A percentile compares a stretch with the other conserved stretches of the same genome.
phyloP scores from a whole-genome alignment of 64 coral and sea anemone species.

The Acropora tenuis region DNA sequence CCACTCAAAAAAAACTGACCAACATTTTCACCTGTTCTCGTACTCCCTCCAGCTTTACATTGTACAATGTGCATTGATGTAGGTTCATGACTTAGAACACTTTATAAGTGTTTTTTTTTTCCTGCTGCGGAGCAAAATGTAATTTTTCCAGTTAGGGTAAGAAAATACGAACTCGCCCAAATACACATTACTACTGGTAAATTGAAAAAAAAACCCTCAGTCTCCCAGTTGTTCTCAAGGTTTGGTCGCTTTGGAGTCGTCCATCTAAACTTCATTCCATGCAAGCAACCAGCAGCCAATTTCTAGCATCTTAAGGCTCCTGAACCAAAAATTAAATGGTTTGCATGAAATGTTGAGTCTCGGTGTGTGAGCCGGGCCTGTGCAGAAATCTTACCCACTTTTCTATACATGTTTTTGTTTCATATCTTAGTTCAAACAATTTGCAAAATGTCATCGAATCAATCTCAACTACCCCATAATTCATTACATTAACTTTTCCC shows the following conservation, averaged over 20 bases:
- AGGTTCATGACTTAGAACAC: background rate
- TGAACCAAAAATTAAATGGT: background rate
- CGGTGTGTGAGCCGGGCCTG: background rate
- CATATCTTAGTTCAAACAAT: background rate
- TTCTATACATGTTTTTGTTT: background rate
- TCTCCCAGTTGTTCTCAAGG: background rate
- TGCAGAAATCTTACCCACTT: background rate
- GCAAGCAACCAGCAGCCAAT: background rate
- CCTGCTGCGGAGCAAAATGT: background rate
- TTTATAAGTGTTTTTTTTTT: background rate
- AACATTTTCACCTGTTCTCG: background rate
- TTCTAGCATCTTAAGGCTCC: background rate
- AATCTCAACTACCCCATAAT: background rate
- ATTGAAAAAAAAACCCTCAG: background rate
- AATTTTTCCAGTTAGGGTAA: background rate
- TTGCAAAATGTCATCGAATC: background rate
- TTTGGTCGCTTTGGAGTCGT: background rate
- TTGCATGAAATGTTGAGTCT: background rate
- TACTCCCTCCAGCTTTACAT: background rate
- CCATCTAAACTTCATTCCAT: background rate
- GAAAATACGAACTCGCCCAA: background rate
- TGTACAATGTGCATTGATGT: background rate
- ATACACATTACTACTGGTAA: background rate
- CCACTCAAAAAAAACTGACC: background rate
- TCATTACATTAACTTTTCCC: background rate